These are phyloP conservation scores for Zeugodacus cucurbitae DNA, from an alignment of 1,140 invertebrate genomes.

Conservation along the genomic window DNA sequence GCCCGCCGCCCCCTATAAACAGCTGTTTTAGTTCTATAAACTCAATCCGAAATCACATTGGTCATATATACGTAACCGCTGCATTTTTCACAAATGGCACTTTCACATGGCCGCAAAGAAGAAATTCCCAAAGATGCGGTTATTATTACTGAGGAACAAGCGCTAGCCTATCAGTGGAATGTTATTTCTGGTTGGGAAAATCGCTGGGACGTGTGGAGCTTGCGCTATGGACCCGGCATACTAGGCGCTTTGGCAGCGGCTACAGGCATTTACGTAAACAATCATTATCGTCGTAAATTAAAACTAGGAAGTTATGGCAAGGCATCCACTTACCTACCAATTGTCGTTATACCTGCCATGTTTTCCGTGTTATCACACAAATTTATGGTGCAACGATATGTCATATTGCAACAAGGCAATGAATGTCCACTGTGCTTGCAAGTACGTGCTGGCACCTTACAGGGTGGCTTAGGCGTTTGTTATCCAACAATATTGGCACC, in stretches of 20 bases:
- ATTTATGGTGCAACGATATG: conserved; percentile 62
- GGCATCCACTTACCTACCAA: conserved; percentile 65
- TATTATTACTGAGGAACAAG: conserved; percentile 65
- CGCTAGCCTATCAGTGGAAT: conserved; percentile 65
- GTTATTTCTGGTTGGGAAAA: conserved; percentile 66
- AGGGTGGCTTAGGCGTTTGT: conserved; percentile 58
- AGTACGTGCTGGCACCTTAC: conserved; percentile 63
- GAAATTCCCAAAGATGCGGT: conserved; percentile 65
- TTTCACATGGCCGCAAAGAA: conserved; percentile 15
- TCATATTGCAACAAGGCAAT: conserved; percentile 58
- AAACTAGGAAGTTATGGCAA: conserved; percentile 62
- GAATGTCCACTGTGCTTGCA: conserved; percentile 66
- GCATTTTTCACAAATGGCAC: conserved; percentile 43
- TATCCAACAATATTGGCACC: conserved; percentile 67
- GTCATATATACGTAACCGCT: neutral
- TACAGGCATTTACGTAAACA: conserved; percentile 66
- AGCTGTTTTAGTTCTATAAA: neutral
- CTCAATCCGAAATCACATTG: neutral
- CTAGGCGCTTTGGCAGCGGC: conserved; percentile 55
- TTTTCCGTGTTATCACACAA: conserved; percentile 63
- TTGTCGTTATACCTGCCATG: conserved; percentile 64
- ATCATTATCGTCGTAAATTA: conserved; percentile 63
- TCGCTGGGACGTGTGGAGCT: conserved; percentile 62
- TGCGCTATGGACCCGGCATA: conserved; percentile 61
- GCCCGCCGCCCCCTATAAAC: neutral